Evolutionary conservation across 2,797 vertebrate genomes (phyloP).

Genomic region (Buphagus erythrorhynchus): DNA sequence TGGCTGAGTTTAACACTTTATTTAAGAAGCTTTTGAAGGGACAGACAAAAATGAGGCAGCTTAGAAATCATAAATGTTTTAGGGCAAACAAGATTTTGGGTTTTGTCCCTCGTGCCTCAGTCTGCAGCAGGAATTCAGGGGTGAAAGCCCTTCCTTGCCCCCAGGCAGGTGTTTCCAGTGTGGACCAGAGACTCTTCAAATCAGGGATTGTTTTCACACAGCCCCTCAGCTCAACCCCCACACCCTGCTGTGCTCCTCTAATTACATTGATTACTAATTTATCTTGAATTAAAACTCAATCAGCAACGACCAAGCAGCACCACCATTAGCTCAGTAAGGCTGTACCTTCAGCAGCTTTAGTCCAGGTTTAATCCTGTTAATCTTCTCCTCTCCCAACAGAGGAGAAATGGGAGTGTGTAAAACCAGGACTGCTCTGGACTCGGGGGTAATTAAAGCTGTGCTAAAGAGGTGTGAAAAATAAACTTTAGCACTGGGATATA

Average conservation of each 20-base stretch:
- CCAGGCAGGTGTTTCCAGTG: neutral
- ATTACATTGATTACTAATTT: neutral
- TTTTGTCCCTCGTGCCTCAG: neutral
- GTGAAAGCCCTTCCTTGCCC: accelerated
- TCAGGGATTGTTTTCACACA: neutral
- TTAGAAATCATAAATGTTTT: neutral
- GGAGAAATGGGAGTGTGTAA: neutral
- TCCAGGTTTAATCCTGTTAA: neutral
- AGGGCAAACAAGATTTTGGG: neutral
- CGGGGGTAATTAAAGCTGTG: neutral
- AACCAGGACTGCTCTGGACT: neutral
- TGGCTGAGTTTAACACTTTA: neutral
- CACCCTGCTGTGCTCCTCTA: neutral
- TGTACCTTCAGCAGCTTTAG: neutral
- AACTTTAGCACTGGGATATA: neutral
- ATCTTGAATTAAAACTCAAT: neutral
- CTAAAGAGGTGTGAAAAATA: neutral
- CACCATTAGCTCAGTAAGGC: neutral
- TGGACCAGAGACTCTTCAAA: neutral
- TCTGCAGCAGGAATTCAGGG: neutral
- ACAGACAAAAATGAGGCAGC: neutral
- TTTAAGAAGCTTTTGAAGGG: neutral
- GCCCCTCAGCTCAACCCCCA: neutral
- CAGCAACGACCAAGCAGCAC: neutral
- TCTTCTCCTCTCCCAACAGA: neutral